Evolutionary conservation across 2,888 invertebrate genomes (phyloP).

Genomic region (Tetragonula carbonaria): DNA sequence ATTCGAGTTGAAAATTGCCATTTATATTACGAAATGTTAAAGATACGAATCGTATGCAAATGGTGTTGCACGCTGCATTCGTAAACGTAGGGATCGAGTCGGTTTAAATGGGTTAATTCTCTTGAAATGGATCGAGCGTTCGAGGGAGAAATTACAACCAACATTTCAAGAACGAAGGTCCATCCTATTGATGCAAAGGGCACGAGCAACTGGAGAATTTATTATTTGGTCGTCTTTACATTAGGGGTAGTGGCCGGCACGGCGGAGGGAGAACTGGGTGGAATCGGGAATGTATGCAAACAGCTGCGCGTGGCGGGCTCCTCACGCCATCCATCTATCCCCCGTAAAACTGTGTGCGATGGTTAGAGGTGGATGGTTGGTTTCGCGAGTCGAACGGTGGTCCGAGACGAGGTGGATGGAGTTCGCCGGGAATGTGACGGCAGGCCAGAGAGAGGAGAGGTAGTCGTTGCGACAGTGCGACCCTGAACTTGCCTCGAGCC

Average conservation of each 20-base stretch:
- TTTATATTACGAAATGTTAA: not conserved
- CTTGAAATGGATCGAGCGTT: not conserved
- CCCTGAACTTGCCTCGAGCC: slow-evolving; percentile 79
- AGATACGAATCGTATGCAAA: not conserved
- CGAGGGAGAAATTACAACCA: not conserved
- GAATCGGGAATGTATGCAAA: slow-evolving; percentile 74
- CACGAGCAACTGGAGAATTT: slow-evolving; percentile 70
- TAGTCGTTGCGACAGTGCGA: slow-evolving; percentile 75
- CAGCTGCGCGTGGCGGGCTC: slow-evolving; percentile 78
- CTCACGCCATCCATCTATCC: slow-evolving; percentile 67
- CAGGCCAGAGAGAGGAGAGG: slow-evolving; percentile 24
- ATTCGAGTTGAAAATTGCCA: not conserved
- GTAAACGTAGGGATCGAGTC: not conserved
- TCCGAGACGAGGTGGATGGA: slow-evolving; percentile 54
- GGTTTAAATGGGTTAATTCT: not conserved
- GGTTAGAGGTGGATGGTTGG: slow-evolving; percentile 56
- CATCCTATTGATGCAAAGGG: not conserved
- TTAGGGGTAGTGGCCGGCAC: slow-evolving; percentile 37
- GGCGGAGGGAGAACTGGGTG: not conserved
- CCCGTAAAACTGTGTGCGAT: slow-evolving; percentile 65
- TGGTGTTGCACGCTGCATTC: not conserved
- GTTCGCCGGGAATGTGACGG: slow-evolving; percentile 47
- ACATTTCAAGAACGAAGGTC: not conserved
- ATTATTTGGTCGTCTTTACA: slow-evolving; percentile 74
- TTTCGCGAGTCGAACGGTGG: slow-evolving; percentile 61